Percentiles rank a stretch among this genome's conserved stretches.
These are phyloP conservation scores for Lepus europaeus DNA, from an alignment of 2,113 vertebrate species.

Conservation along the genomic window DNA sequence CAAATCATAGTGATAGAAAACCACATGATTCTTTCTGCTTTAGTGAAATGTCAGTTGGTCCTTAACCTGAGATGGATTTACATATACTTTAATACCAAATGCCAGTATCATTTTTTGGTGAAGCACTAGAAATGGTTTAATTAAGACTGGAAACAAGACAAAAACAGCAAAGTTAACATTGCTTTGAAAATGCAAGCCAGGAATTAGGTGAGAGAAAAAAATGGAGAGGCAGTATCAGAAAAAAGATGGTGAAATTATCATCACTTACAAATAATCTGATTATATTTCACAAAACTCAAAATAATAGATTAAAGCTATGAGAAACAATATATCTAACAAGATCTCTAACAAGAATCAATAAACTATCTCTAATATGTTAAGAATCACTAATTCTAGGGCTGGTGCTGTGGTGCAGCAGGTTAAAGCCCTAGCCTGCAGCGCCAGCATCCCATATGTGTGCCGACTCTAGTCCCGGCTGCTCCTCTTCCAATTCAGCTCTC, in stretches of 20 bases:
- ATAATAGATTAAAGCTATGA: not conserved
- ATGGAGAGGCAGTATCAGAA: not conserved
- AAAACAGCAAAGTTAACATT: not conserved
- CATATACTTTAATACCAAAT: not conserved
- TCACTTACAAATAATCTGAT: not conserved
- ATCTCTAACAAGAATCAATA: not conserved
- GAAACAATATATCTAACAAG: not conserved
- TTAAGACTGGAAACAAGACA: not conserved
- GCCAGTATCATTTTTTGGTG: not conserved
- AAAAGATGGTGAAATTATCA: not conserved
- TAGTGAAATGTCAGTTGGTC: not conserved
- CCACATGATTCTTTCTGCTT: not conserved
- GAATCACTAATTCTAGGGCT: not conserved
- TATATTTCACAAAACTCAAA: not conserved
- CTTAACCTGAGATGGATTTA: not conserved
- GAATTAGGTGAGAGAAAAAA: not conserved
- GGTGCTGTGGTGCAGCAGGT: too few species aligned
- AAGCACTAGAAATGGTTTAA: not conserved
- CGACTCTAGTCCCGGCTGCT: too few species aligned
- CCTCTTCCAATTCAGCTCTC: too few species aligned
- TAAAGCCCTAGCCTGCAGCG: too few species aligned
- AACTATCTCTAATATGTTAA: not conserved
- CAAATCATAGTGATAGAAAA: not conserved
- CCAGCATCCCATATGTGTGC: too few species aligned
- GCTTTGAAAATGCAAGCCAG: not conserved